Conservation (phyloP, 2,888 invertebrate genomes). For the Lasioglossum calceatum region DNA sequence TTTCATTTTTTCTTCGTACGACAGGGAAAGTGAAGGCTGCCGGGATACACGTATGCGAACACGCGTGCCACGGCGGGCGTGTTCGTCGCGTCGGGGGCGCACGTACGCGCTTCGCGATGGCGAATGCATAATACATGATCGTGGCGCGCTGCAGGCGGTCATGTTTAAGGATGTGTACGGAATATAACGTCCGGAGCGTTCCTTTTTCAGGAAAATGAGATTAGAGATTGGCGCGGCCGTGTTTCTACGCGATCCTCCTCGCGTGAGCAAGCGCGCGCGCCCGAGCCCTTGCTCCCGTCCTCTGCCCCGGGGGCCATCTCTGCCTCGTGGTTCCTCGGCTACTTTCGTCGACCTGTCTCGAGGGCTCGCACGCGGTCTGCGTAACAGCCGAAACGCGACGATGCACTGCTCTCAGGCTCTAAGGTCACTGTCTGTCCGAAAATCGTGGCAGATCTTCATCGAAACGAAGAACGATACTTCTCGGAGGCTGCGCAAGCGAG, state of each 20-base stretch:
- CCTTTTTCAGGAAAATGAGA: constrained; percentile 72
- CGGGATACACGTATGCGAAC: constrained; percentile 37
- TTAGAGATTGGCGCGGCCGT: constrained; percentile 67
- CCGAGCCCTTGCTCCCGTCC: background rate
- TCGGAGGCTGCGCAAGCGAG: constrained; percentile 4
- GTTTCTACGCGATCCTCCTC: constrained; percentile 18
- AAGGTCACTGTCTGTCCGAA: background rate
- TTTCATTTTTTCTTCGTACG: background rate
- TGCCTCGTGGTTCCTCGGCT: background rate
- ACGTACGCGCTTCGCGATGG: constrained; percentile 67
- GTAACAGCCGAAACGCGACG: constrained; percentile 1
- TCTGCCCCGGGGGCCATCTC: background rate
- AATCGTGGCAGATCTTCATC: background rate
- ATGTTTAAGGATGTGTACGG: constrained; percentile 73
- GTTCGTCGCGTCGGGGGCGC: constrained; percentile 36
- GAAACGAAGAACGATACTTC: background rate
- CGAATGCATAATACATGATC: constrained; percentile 75
- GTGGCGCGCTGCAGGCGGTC: constrained; percentile 71
- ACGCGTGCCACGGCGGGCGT: constrained; percentile 46
- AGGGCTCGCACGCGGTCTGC: background rate
- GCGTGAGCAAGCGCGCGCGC: background rate
- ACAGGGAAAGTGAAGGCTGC: constrained; percentile 42
- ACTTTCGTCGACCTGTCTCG: background rate
- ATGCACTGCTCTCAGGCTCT: background rate
- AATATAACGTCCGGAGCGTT: constrained; percentile 69